phyloP scores from a whole-genome alignment of 2,113 vertebrate genomes.

The Oreochromis aureus region DNA sequence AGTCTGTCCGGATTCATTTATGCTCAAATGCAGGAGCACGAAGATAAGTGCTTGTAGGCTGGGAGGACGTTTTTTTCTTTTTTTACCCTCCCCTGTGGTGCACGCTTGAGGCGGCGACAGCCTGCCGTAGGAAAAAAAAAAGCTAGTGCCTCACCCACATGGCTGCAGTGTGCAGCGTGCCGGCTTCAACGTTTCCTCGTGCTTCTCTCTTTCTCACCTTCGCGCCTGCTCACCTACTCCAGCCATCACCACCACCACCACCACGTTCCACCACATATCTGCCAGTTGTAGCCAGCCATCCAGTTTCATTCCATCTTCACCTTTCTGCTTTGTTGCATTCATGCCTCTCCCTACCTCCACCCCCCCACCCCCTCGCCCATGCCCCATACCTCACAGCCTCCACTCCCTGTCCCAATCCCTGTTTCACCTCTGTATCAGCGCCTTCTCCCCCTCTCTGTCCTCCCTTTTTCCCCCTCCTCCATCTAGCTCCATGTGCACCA shows the following conservation, averaged over 20 bases:
- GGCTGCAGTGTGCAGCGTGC: conserved; percentile 54
- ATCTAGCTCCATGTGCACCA: conserved; percentile 10
- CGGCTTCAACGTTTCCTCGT: background rate
- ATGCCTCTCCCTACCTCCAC: conserved; percentile 19
- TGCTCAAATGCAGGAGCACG: conserved; percentile 1
- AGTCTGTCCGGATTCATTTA: conserved; percentile 17
- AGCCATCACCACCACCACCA: background rate
- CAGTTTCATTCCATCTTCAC: background rate
- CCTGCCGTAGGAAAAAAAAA: conserved; percentile 5
- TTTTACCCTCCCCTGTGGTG: background rate
- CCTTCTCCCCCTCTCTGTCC: background rate
- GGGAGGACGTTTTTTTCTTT: background rate
- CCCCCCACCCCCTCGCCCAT: background rate
- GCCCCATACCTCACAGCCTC: conserved; percentile 11
- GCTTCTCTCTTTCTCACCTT: background rate
- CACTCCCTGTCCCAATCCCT: background rate
- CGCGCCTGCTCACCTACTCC: background rate
- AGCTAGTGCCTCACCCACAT: conserved; percentile 69
- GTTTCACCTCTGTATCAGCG: background rate
- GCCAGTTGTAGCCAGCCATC: background rate
- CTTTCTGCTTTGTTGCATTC: conserved; percentile 19
- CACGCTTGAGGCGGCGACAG: background rate
- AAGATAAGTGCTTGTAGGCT: conserved; percentile 3
- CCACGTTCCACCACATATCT: background rate
- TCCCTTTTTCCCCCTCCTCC: background rate